Evolutionary conservation across 2,113 vertebrate species (phyloP), one percentile per base, ranked within the genome.

Genomic region (Malaclemys terrapin): DNA sequence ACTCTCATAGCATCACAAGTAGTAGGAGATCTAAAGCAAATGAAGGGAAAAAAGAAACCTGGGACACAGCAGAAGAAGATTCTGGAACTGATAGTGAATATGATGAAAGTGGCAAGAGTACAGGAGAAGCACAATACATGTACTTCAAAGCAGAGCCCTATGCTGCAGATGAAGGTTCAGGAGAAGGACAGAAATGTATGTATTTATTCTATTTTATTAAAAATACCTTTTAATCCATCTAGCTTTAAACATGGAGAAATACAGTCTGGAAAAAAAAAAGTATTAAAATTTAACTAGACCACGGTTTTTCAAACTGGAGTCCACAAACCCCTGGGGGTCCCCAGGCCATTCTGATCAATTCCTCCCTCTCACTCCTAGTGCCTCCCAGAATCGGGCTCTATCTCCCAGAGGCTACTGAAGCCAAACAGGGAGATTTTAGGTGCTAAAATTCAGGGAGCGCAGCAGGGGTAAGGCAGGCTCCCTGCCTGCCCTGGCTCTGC

Each of bases 71-170:
- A 2, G 99, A 99, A 81, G 99, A 99, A 97, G 99, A 99, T 97
- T 99, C 99, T 10, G 99, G 99, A 79, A 99, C 99, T 0, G 99
- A 99, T 80, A 99, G 99, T 94, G 99, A 99, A 98, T 99, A 99
- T 0, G 99, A 99, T n/a, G 99, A 99, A 96, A 99, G 99, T 24
- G 99, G 99, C 91, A 99, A 99, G 98, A 99, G 98, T 96, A 99
- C 99, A 97, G 98, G 98, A 59, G 99, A 99, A 81, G 96, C 98
- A 47, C 99, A 99, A 53, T 99, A 99, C 95, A 96, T 99, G 97
- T 99, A 99, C 98, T 99, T 99, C 97, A 99, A 97, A 97, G 98
- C 99, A 62, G 99, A 99, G 49, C 98, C 99, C 38, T 99, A 98
- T 76, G 47, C 98, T 82, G 97, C 98, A 89, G 99, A 99, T 5